Conservation (phyloP, 2,113 vertebrate species). For the Stercorarius parasiticus region DNA sequence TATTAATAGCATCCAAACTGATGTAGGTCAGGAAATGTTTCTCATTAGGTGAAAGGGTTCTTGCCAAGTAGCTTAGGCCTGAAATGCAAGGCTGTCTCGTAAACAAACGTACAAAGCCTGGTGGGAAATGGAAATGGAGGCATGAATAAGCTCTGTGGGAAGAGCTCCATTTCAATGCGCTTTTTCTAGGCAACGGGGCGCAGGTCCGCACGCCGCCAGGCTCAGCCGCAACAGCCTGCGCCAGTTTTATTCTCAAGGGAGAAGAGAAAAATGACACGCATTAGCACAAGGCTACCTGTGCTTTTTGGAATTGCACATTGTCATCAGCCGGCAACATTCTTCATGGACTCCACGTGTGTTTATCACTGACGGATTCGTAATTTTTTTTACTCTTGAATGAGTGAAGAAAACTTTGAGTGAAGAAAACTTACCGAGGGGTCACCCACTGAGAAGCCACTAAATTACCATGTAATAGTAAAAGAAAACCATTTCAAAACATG, state of each 20-base stretch:
- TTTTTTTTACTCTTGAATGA: not conserved
- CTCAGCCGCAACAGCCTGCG: not conserved
- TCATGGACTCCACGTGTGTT: not conserved
- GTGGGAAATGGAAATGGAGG: not conserved
- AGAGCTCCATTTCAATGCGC: not conserved
- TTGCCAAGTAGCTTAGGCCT: constrained; percentile 55
- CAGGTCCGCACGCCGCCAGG: not conserved
- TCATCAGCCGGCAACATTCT: not conserved
- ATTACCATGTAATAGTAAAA: not conserved
- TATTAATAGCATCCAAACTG: constrained; percentile 63
- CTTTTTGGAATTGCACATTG: not conserved
- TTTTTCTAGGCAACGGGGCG: not conserved
- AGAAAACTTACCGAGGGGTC: not conserved
- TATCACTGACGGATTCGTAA: not conserved
- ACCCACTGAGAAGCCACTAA: not conserved
- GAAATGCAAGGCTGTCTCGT: constrained; percentile 37
- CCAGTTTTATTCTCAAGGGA: not conserved
- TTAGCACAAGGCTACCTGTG: not conserved
- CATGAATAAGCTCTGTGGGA: not conserved
- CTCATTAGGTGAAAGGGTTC: constrained; percentile 52
- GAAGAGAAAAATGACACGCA: not conserved
- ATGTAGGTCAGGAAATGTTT: constrained; percentile 66
- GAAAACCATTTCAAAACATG: not conserved
- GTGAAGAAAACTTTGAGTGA: not conserved
- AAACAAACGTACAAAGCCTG: constrained; percentile 43